These are phyloP conservation scores for Meteorus cinctellus DNA, from an alignment of 2,888 invertebrate genomes.

Conservation along the genomic window DNA sequence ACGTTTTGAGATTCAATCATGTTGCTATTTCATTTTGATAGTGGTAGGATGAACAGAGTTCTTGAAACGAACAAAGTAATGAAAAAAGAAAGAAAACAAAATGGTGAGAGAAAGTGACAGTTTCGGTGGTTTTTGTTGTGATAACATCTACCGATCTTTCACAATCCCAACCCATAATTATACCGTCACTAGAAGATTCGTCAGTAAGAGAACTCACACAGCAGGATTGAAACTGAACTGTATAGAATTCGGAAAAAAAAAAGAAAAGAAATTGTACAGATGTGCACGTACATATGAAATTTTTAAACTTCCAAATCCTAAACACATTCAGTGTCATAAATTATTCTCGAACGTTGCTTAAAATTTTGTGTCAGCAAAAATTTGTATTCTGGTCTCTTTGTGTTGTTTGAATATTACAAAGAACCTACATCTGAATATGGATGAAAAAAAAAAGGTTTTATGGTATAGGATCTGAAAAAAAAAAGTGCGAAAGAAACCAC, in stretches of 20 bases:
- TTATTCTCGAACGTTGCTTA: background rate
- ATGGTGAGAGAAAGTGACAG: background rate
- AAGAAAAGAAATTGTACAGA: background rate
- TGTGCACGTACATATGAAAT: too few species aligned
- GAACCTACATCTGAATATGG: background rate
- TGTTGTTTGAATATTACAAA: background rate
- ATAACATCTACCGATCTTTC: slow-evolving; percentile 51
- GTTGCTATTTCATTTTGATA: background rate
- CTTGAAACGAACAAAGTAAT: background rate
- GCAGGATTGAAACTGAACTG: background rate
- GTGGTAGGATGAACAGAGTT: background rate
- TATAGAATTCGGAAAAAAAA: background rate
- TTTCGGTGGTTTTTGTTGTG: slow-evolving; percentile 40
- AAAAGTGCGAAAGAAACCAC: background rate
- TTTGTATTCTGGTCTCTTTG: background rate
- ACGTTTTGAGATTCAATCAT: slow-evolving; percentile 34
- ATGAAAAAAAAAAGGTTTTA: background rate
- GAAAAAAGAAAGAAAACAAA: background rate
- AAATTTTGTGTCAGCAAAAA: background rate
- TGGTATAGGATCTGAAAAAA: background rate
- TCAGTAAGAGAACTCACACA: background rate
- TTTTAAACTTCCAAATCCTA: background rate
- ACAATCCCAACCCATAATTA: background rate
- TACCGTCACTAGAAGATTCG: background rate
- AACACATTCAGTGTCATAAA: background rate